Evolutionary conservation across 2,113 vertebrate species (phyloP).

Genomic region (Oncorhynchus clarkii): DNA sequence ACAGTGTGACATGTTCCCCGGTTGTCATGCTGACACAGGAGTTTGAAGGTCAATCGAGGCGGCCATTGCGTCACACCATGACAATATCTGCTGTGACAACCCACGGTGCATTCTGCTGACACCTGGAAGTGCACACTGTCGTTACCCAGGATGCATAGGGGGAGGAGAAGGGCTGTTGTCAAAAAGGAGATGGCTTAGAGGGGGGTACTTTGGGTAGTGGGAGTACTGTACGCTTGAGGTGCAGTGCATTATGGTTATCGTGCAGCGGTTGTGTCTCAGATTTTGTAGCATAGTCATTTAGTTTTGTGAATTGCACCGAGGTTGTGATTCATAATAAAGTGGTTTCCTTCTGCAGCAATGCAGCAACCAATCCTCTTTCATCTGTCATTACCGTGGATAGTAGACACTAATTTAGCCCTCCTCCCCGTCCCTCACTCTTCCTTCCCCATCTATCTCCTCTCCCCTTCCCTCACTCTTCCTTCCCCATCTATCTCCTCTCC

Average conservation of each 20-base stretch:
- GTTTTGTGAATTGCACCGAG: too few relatives aligned
- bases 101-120: constrained; percentile 33
- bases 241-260: not conserved
- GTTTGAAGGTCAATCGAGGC: constrained; percentile 20
- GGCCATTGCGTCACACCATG: constrained; percentile 2
- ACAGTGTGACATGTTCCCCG: constrained; percentile 18
- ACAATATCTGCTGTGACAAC: constrained; percentile 31
- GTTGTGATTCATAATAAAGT: too few relatives aligned
- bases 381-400: not conserved
- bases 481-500: not conserved
- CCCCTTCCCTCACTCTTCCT: too few relatives aligned
- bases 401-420: not conserved
- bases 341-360: not conserved
- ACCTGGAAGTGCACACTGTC: constrained; percentile 22
- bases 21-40: constrained; percentile 20
- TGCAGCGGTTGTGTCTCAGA: not conserved
- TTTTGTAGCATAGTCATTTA: too few relatives aligned
- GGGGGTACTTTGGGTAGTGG: not conserved
- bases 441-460: not conserved
- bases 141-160: constrained; percentile 27
- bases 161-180: not conserved
- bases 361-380: not conserved
- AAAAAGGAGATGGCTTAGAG: not conserved
- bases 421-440: not conserved
- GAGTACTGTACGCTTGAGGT: not conserved